Conservation (phyloP, 2,113 vertebrate genomes). For the Odobenus rosmarus region DNA sequence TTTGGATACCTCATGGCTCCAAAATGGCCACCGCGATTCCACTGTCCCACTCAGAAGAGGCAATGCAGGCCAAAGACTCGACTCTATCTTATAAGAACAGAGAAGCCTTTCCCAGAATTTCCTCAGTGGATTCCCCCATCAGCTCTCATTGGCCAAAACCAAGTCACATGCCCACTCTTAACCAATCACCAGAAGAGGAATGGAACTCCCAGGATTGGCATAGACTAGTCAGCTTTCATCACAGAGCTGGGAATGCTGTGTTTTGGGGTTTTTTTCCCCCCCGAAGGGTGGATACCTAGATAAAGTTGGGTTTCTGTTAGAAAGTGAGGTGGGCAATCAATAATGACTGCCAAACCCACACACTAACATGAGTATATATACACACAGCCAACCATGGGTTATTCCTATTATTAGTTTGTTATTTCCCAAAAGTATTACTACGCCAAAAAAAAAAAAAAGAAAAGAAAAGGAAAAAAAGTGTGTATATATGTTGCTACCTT, state of each 20-base stretch:
- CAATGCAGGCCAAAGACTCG: neutral
- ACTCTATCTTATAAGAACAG: neutral
- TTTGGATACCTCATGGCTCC: neutral
- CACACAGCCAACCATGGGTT: neutral
- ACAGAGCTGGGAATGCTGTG: neutral
- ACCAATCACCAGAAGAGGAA: neutral
- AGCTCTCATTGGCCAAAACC: neutral
- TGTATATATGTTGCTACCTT: neutral
- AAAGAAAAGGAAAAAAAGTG: too few species aligned
- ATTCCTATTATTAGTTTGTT: neutral
- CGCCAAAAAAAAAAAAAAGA: neutral
- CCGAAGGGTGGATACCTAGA: neutral
- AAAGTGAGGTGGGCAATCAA: neutral
- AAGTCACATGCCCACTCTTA: neutral
- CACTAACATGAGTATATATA: neutral
- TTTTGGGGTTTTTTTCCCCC: neutral
- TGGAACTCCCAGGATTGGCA: neutral
- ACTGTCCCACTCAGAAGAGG: neutral
- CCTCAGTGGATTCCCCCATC: neutral
- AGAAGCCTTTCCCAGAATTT: neutral
- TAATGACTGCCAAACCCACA: neutral
- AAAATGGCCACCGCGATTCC: neutral
- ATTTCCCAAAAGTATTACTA: neutral
- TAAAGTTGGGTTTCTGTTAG: neutral
- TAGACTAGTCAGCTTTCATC: neutral